Evolutionary conservation across 2,888 invertebrate genomes (phyloP).

Genomic region (Graphium colonna): DNA sequence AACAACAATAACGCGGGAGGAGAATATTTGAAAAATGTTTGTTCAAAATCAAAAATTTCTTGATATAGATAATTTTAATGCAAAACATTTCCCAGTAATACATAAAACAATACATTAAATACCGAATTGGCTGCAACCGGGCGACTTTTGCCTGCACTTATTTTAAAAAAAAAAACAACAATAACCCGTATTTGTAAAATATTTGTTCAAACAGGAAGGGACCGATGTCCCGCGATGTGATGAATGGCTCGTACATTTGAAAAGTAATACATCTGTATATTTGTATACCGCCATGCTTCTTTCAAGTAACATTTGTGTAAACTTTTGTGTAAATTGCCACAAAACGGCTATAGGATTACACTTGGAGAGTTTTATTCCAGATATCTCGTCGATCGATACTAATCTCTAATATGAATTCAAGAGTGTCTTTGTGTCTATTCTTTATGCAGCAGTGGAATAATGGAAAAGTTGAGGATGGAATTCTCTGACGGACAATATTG

Average conservation of each 20-base stretch:
- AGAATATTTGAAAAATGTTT: slow-evolving; percentile 35
- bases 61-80: too few relatives aligned
- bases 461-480: too few relatives aligned
- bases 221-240: slow-evolving; percentile 31
- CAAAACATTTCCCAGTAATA: too few relatives aligned
- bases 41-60: too few relatives aligned
- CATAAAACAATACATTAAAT: too few relatives aligned
- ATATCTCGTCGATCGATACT: too few relatives aligned
- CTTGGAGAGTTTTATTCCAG: too few relatives aligned
- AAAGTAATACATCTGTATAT: slow-evolving; percentile 45
- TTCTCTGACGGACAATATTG: too few relatives aligned
- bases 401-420: too few relatives aligned
- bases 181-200: slow-evolving; percentile 38
- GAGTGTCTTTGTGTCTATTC: not conserved
- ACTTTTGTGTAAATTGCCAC: slow-evolving; percentile 3
- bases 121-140: too few relatives aligned
- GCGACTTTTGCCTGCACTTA: slow-evolving; percentile 8
- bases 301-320: not conserved
- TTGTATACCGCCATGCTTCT: slow-evolving; percentile 11
- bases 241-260: slow-evolving; percentile 41
- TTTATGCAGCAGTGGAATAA: too few relatives aligned
- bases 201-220: slow-evolving; percentile 57
- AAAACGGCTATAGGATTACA: not conserved
- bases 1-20: slow-evolving; percentile 24
- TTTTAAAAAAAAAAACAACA: slow-evolving; percentile 19